Evolutionary conservation across 2,888 invertebrate genomes (phyloP).

Genomic region (Cybosia mesomella): DNA sequence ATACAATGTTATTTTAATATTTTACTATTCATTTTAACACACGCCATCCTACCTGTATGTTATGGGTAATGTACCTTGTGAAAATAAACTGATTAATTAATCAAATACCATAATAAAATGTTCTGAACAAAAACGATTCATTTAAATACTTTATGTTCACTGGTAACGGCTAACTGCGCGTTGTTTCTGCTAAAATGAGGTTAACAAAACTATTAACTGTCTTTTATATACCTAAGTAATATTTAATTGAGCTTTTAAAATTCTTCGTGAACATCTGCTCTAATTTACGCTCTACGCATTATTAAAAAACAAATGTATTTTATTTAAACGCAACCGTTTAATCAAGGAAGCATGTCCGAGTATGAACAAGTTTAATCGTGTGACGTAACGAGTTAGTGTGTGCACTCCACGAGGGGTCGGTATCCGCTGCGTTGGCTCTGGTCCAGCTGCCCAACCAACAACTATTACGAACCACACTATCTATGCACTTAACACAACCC

Average conservation of each 20-base stretch:
- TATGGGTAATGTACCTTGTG: background rate
- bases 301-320: background rate
- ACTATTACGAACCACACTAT: constrained; percentile 58
- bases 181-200: background rate
- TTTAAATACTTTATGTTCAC: constrained; percentile 2
- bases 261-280: constrained; percentile 7
- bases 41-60: too few species aligned
- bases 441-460: constrained; percentile 58
- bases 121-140: background rate
- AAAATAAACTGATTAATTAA: background rate
- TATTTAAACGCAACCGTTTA: constrained; percentile 18
- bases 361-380: constrained; percentile 39
- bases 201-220: constrained; percentile 5
- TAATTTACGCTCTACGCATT: background rate
- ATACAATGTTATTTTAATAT: background rate
- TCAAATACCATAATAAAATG: background rate
- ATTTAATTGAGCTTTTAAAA: background rate
- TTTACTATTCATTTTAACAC: background rate
- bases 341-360: constrained; percentile 29
- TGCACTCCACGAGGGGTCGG: constrained; percentile 59
- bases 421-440: constrained; percentile 62
- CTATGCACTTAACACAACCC: constrained; percentile 37
- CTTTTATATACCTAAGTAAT: background rate
- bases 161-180: background rate
- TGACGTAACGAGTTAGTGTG: constrained; percentile 47